phyloP scores from a whole-genome alignment of 1,140 invertebrate genomes.

The Hestina assimilis region DNA sequence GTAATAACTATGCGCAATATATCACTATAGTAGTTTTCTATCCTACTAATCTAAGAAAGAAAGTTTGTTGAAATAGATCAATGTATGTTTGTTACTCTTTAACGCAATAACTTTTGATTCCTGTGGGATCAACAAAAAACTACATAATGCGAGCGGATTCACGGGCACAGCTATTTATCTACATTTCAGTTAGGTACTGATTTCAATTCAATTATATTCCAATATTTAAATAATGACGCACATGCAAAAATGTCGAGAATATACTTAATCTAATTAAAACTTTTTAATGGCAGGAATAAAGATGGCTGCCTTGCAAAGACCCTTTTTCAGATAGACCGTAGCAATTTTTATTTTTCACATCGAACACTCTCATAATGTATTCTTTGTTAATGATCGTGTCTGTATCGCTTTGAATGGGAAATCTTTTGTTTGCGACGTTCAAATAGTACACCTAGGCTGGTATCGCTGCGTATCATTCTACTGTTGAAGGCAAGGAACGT shows the following conservation, averaged over 20 bases:
- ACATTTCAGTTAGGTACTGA: too few species aligned
- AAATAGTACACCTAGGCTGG: slow-evolving; percentile 21
- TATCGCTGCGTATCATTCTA: slow-evolving; percentile 50
- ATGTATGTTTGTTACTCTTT: too few species aligned
- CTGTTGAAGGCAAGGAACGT: slow-evolving; percentile 54
- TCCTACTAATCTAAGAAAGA: too few species aligned
- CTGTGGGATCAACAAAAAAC: too few species aligned
- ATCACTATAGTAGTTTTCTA: too few species aligned
- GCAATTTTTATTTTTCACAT: slow-evolving; percentile 1
- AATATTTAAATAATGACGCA: neutral
- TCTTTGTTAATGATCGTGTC: slow-evolving; percentile 11
- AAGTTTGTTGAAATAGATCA: too few species aligned
- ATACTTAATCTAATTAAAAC: slow-evolving; percentile 6
- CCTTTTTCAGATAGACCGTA: neutral
- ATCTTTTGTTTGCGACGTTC: slow-evolving; percentile 40
- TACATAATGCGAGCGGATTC: too few species aligned
- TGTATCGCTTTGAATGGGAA: slow-evolving; percentile 27
- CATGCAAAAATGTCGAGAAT: neutral
- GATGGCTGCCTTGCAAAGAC: neutral
- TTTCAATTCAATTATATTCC: too few species aligned
- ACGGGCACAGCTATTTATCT: too few species aligned
- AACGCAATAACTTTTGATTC: too few species aligned
- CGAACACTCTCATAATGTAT: neutral
- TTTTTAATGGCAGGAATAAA: slow-evolving; percentile 1
- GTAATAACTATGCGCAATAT: too few species aligned